A percentile compares a stretch with the other conserved stretches of the same genome.
phyloP scores from a whole-genome alignment of 2,888 invertebrate species.

The Pherbina coryleti region DNA sequence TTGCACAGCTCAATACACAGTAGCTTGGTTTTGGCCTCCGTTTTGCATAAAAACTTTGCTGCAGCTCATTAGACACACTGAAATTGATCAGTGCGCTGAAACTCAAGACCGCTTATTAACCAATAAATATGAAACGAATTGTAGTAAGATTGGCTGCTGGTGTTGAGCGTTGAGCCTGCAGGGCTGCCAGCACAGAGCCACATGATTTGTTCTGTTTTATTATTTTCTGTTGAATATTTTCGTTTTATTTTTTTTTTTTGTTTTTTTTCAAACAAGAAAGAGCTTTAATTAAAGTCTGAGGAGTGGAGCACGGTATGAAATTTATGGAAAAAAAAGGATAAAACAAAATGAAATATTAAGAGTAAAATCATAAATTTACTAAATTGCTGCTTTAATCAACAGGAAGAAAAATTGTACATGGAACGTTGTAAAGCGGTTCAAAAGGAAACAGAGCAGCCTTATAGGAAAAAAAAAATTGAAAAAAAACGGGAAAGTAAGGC shows the following conservation, averaged over 20 bases:
- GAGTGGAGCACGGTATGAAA: not conserved
- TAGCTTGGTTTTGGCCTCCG: not conserved
- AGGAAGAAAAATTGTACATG: too few relatives aligned
- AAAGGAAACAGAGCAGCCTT: not conserved
- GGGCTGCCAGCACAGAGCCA: not conserved
- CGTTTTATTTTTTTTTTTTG: not conserved
- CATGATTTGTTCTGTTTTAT: not conserved
- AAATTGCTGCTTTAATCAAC: too few relatives aligned
- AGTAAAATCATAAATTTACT: too few relatives aligned
- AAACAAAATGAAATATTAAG: too few relatives aligned
- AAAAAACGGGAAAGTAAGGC: not conserved
- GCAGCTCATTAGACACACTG: not conserved
- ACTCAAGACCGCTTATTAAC: not conserved
- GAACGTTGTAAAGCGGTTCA: too few relatives aligned
- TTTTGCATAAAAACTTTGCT: not conserved
- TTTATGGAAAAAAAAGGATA: too few relatives aligned
- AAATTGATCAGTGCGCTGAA: not conserved
- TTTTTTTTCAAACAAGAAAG: not conserved
- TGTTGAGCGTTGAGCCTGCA: slow-evolving; percentile 4
- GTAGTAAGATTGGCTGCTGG: slow-evolving; percentile 10
- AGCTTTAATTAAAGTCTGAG: slow-evolving; percentile 1
- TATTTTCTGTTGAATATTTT: not conserved
- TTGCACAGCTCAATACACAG: not conserved
- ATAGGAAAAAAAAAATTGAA: not conserved
- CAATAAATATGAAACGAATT: slow-evolving; percentile 22